These are phyloP conservation scores for Dipodomys merriami DNA, from an alignment of 2,113 vertebrate genomes.

Conservation along the genomic window DNA sequence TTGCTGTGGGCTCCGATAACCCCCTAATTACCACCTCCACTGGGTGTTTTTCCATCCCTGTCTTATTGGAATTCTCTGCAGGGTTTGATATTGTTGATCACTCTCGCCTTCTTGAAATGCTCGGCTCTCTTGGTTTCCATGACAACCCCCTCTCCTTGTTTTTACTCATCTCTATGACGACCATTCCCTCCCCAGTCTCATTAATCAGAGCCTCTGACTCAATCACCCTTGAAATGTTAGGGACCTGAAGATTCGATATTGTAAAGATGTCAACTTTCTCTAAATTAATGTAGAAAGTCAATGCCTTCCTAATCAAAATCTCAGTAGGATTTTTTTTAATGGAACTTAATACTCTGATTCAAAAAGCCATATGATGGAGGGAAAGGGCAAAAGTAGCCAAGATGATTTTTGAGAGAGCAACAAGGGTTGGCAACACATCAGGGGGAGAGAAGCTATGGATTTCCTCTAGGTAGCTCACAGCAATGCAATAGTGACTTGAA, in stretches of 20 bases:
- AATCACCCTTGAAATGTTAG: slow-evolving; percentile 77
- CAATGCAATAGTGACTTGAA: background rate
- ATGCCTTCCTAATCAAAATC: slow-evolving; percentile 70
- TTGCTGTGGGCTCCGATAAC: slow-evolving; percentile 67
- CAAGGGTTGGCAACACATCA: slow-evolving; percentile 30
- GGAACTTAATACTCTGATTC: slow-evolving; percentile 64
- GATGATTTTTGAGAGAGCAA: slow-evolving; percentile 50
- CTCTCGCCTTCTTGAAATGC: slow-evolving; percentile 63
- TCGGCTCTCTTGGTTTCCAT: slow-evolving; percentile 75
- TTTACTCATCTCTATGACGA: slow-evolving; percentile 73
- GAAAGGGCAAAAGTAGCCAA: slow-evolving; percentile 37
- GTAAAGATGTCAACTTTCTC: slow-evolving; percentile 70
- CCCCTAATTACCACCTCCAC: slow-evolving; percentile 76
- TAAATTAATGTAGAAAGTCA: slow-evolving; percentile 70
- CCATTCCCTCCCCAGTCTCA: slow-evolving; percentile 66
- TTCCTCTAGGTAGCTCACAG: background rate
- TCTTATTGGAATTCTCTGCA: slow-evolving; percentile 80
- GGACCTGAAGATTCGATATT: slow-evolving; percentile 63
- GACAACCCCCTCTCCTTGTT: slow-evolving; percentile 77
- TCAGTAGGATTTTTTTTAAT: slow-evolving; percentile 57
- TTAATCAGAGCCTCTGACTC: slow-evolving; percentile 80
- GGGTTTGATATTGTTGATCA: slow-evolving; percentile 78
- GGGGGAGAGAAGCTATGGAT: slow-evolving; percentile 19
- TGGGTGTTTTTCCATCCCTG: slow-evolving; percentile 73
- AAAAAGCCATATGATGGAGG: slow-evolving; percentile 58